Conservation (phyloP, 1,140 invertebrate species). For the Mercenaria mercenaria region DNA sequence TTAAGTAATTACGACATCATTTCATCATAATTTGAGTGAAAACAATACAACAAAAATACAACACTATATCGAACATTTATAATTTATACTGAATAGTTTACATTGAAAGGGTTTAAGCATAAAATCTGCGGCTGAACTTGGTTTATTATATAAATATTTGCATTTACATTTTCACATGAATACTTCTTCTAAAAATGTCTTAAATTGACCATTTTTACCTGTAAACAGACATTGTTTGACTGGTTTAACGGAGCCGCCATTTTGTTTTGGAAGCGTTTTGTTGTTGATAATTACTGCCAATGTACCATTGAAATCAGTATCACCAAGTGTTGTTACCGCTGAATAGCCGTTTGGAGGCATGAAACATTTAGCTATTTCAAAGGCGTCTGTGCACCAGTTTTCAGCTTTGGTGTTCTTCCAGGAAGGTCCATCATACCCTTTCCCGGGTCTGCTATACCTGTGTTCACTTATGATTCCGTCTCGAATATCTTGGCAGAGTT, state of each 20-base stretch:
- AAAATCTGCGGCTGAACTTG: too few relatives aligned
- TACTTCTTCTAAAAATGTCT: too few relatives aligned
- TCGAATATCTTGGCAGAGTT: background rate
- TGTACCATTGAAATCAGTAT: constrained; percentile 13
- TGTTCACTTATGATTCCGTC: background rate
- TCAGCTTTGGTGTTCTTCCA: background rate
- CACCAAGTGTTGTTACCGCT: too few relatives aligned
- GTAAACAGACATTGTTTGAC: background rate
- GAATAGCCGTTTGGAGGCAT: background rate
- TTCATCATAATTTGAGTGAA: too few relatives aligned
- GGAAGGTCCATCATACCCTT: too few relatives aligned
- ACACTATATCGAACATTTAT: too few relatives aligned
- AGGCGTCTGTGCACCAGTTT: background rate
- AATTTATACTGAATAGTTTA: too few relatives aligned
- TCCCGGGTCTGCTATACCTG: constrained; percentile 4
- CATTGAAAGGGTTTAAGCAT: too few relatives aligned
- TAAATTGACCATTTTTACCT: background rate
- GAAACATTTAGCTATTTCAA: constrained; percentile 7
- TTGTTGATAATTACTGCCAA: background rate
- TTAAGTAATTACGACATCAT: too few relatives aligned
- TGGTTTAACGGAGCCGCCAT: background rate
- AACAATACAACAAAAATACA: too few relatives aligned
- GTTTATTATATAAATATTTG: too few relatives aligned
- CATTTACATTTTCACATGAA: too few relatives aligned
- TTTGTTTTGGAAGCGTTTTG: background rate